Conservation (phyloP, 2,113 vertebrate genomes). For the Scytalopus superciliaris region DNA sequence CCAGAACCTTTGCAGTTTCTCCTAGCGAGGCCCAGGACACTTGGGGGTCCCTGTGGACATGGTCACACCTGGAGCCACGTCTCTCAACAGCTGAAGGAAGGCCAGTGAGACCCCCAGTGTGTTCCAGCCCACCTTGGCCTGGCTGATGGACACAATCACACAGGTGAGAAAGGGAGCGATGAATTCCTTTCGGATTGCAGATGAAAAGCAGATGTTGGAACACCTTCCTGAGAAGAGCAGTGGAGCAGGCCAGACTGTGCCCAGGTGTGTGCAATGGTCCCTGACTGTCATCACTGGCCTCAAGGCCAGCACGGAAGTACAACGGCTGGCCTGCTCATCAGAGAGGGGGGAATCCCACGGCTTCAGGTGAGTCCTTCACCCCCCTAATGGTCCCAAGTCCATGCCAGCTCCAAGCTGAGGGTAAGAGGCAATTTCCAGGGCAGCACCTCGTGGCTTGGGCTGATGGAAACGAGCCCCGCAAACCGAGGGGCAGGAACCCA, state of each 20-base stretch:
- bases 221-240: background rate
- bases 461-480: background rate
- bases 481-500: background rate
- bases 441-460: background rate
- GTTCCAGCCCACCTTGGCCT: background rate
- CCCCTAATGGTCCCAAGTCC: background rate
- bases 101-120: background rate
- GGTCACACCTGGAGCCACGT: background rate
- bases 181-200: background rate
- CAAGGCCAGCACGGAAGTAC: background rate
- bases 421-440: background rate
- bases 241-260: background rate
- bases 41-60: rapidly evolving
- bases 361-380: background rate
- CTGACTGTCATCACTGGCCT: background rate
- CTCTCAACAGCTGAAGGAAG: background rate
- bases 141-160: background rate
- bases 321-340: background rate
- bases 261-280: background rate
- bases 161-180: background rate
- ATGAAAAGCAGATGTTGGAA: background rate
- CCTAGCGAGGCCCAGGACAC: background rate
- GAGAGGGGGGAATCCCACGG: background rate
- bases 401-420: background rate
- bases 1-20: background rate